Percentiles rank a stretch among this genome's conserved stretches.
Conservation (phyloP, 2,888 invertebrate species). For the Tachina lurida region DNA sequence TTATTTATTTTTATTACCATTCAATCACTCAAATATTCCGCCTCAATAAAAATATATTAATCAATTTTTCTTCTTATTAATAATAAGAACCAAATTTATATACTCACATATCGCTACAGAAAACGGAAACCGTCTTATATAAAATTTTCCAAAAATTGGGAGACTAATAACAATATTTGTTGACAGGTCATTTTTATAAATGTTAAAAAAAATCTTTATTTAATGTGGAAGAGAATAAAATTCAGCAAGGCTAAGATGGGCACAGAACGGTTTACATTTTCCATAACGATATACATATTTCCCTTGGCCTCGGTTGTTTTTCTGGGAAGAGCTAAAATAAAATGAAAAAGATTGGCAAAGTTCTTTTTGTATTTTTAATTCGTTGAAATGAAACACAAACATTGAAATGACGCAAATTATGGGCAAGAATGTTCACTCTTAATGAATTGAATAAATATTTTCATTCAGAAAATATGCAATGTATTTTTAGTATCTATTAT, state of each 20-base stretch:
- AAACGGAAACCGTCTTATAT: too few relatives aligned
- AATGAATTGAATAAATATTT: slow-evolving; percentile 59
- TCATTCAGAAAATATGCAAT: slow-evolving; percentile 62
- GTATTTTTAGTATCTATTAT: background rate
- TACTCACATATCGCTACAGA: background rate
- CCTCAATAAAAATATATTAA: slow-evolving; percentile 24
- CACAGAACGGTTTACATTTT: too few relatives aligned
- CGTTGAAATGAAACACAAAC: slow-evolving; percentile 45
- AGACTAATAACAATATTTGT: too few relatives aligned
- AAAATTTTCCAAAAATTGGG: too few relatives aligned
- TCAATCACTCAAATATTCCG: slow-evolving; percentile 53
- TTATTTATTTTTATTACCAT: slow-evolving; percentile 46
- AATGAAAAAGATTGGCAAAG: slow-evolving; percentile 45
- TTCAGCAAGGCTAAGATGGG: too few relatives aligned
- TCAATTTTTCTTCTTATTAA: slow-evolving; percentile 17
- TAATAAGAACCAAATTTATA: slow-evolving; percentile 11
- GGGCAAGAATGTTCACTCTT: slow-evolving; percentile 6
- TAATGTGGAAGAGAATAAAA: too few relatives aligned
- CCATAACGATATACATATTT: background rate
- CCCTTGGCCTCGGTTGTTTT: background rate
- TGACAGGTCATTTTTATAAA: too few relatives aligned
- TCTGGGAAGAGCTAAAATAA: background rate
- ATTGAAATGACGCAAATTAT: slow-evolving; percentile 66
- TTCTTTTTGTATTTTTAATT: slow-evolving; percentile 25
- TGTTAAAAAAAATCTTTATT: too few relatives aligned